phyloP scores from a whole-genome alignment of 2,888 invertebrate genomes.

The Calliphora vomitoria region DNA sequence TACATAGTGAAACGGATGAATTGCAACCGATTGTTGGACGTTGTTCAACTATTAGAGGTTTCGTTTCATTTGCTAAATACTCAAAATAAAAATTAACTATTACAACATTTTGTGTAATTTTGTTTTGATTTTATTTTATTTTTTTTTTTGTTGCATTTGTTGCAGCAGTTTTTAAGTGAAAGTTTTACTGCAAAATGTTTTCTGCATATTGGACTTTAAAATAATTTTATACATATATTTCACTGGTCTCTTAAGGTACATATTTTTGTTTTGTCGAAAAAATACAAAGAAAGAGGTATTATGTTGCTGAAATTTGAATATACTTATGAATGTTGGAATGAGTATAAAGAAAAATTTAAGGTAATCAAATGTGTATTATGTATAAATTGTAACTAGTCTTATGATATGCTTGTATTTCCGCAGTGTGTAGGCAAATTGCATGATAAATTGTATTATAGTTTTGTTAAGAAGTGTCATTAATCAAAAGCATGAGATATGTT shows the following conservation, averaged over 20 bases:
- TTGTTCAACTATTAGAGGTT: slow-evolving; percentile 14
- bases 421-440: background rate
- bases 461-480: no score
- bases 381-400: background rate
- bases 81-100: slow-evolving; percentile 38
- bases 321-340: background rate
- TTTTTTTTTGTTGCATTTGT: slow-evolving; percentile 25
- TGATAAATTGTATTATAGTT: background rate
- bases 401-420: background rate
- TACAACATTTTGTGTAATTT: slow-evolving; percentile 31
- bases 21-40: slow-evolving; percentile 27
- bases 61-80: slow-evolving; percentile 46
- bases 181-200: slow-evolving; percentile 39
- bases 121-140: slow-evolving; percentile 10
- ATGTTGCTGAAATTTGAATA: slow-evolving; percentile 22
- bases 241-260: background rate
- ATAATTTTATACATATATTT: slow-evolving; percentile 4
- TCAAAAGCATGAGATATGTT: background rate
- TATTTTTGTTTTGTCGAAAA: slow-evolving; percentile 23
- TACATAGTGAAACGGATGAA: slow-evolving; percentile 34
- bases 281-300: slow-evolving; percentile 12
- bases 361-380: slow-evolving; percentile 18
- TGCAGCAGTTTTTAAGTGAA: slow-evolving; percentile 45
- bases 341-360: slow-evolving; percentile 2
- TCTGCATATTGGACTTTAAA: background rate